phyloP scores from a whole-genome alignment of 2,113 vertebrate species.

The Brachyhypopomus occidentalis region DNA sequence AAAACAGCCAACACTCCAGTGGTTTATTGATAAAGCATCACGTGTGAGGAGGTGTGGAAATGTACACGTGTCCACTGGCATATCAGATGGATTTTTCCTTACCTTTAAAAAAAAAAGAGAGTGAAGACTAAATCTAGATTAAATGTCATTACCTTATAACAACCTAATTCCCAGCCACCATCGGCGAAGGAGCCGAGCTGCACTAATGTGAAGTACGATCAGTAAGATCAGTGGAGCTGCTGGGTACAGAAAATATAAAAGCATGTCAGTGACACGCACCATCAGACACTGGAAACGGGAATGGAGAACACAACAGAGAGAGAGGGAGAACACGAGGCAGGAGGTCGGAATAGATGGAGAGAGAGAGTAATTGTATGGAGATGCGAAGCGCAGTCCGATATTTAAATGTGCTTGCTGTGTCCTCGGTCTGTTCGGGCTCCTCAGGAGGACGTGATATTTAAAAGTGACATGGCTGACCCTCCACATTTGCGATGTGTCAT shows the following conservation, averaged over 20 bases:
- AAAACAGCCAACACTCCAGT: constrained; percentile 77
- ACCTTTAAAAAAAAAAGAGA: constrained; percentile 31
- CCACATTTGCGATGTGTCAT: constrained; percentile 75
- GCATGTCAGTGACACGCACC: constrained; percentile 52
- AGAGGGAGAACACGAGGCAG: constrained; percentile 11
- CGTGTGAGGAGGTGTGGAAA: constrained; percentile 70
- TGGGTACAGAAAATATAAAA: constrained; percentile 46
- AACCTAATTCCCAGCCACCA: constrained; percentile 59
- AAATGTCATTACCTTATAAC: constrained; percentile 71
- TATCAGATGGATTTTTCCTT: constrained; percentile 63
- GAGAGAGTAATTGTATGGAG: constrained; percentile 61
- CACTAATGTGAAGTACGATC: constrained; percentile 53
- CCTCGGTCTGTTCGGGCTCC: constrained; percentile 69
- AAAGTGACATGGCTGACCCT: constrained; percentile 74
- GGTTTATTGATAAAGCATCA: constrained; percentile 82
- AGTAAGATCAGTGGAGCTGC: constrained; percentile 49
- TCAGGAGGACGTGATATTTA: constrained; percentile 75
- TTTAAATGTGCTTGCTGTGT: constrained; percentile 68
- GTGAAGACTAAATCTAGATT: constrained; percentile 57
- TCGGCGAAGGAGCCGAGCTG: constrained; percentile 58
- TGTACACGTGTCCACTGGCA: constrained; percentile 66
- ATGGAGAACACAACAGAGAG: constrained; percentile 56
- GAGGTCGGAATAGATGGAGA: constrained; percentile 44
- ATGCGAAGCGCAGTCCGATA: constrained; percentile 60
- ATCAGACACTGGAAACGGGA: constrained; percentile 59